Conservation (phyloP, 2,113 vertebrate species). For the Pseudolaguvia tuberculata region DNA sequence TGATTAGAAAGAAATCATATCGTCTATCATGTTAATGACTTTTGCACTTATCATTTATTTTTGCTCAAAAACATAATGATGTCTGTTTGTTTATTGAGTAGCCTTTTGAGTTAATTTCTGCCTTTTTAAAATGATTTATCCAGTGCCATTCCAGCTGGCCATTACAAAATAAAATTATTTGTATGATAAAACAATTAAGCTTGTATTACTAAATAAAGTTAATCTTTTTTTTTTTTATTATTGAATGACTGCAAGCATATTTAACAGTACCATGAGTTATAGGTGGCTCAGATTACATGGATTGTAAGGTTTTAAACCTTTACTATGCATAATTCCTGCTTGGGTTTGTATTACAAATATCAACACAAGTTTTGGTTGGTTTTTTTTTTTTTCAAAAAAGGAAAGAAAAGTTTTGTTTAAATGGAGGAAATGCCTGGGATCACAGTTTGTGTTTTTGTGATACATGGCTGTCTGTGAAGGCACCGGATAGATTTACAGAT, state of each 20-base stretch:
- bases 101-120: too few species aligned
- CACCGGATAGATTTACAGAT: slow-evolving; percentile 61
- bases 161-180: too few species aligned
- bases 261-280: neutral
- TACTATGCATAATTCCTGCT: neutral
- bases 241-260: neutral
- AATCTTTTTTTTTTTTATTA: neutral
- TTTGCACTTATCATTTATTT: too few species aligned
- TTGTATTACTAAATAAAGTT: too few species aligned
- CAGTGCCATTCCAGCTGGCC: too few species aligned
- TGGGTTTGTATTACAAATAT: neutral
- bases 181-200: too few species aligned
- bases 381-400: too few species aligned
- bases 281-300: neutral
- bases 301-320: neutral
- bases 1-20: too few species aligned
- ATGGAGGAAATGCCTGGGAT: neutral
- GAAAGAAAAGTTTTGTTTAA: neutral
- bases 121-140: too few species aligned
- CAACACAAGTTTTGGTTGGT: neutral
- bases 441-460: slow-evolving; percentile 29
- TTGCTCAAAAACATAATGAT: too few species aligned
- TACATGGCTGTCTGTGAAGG: slow-evolving; percentile 44
- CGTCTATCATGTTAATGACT: too few species aligned
- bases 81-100: too few species aligned